These are phyloP conservation scores for Acanthurus tractus DNA, from an alignment of 2,797 vertebrate species.

Conservation along the genomic window DNA sequence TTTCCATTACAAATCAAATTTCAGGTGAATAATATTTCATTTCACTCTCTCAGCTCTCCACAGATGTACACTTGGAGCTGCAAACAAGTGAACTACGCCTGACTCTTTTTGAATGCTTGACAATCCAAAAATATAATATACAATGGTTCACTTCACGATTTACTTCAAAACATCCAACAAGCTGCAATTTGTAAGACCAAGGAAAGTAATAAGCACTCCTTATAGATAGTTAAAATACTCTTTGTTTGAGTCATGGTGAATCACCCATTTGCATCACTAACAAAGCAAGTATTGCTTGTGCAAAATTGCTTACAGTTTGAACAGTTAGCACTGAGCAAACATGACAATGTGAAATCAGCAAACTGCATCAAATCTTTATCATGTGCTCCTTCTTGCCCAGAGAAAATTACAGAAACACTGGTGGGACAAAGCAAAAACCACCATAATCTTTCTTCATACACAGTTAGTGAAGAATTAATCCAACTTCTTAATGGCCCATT, in stretches of 20 bases:
- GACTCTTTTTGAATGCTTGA: slow-evolving; percentile 21
- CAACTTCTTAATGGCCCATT: slow-evolving; percentile 25
- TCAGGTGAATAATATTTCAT: slow-evolving; percentile 62
- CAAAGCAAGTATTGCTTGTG: slow-evolving; percentile 26
- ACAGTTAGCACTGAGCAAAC: slow-evolving; percentile 30
- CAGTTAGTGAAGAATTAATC: slow-evolving; percentile 47
- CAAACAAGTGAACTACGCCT: slow-evolving; percentile 23
- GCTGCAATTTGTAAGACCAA: not conserved
- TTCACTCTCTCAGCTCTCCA: slow-evolving; percentile 29
- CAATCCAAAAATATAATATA: slow-evolving; percentile 23
- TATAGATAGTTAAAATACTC: slow-evolving; percentile 4
- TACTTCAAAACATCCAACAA: slow-evolving; percentile 8
- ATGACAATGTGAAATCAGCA: slow-evolving; percentile 48
- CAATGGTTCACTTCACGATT: slow-evolving; percentile 17
- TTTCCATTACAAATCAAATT: slow-evolving; percentile 73
- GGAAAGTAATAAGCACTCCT: slow-evolving; percentile 15
- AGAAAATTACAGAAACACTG: slow-evolving; percentile 39
- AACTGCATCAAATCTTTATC: slow-evolving; percentile 64
- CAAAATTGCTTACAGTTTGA: slow-evolving; percentile 21
- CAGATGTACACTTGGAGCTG: slow-evolving; percentile 20
- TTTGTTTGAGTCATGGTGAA: slow-evolving; percentile 27
- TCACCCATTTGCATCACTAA: slow-evolving; percentile 16
- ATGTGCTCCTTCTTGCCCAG: slow-evolving; percentile 48
- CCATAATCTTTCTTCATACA: slow-evolving; percentile 43
- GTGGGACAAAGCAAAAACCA: slow-evolving; percentile 40